phyloP scores from a whole-genome alignment of 2,113 vertebrate species.

The Micronycteris hirsuta region DNA sequence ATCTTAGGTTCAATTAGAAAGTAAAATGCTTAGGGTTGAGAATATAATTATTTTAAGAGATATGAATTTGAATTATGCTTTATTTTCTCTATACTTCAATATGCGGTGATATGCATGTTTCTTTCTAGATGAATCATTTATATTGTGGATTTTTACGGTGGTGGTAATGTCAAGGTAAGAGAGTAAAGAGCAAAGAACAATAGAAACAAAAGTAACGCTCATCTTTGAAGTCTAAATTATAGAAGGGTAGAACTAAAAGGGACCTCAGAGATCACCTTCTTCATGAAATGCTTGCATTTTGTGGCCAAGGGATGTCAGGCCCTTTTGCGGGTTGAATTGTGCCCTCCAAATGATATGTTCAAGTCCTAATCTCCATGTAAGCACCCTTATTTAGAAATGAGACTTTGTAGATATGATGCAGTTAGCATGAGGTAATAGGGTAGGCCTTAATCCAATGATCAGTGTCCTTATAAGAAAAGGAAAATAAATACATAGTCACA shows the following conservation, averaged over 20 bases:
- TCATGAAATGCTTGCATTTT: neutral
- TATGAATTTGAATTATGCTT: neutral
- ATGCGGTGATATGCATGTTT: neutral
- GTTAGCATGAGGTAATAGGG: neutral
- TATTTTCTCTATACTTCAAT: neutral
- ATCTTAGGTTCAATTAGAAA: slow-evolving; percentile 9
- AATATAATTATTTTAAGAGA: slow-evolving; percentile 26
- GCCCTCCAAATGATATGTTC: rapidly evolving
- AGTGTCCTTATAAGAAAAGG: neutral
- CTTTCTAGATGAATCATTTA: neutral
- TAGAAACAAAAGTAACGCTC: rapidly evolving
- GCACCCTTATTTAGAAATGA: neutral
- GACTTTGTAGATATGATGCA: neutral
- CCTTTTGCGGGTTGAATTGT: neutral
- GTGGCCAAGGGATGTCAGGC: too few relatives aligned
- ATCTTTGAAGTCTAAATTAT: too few relatives aligned
- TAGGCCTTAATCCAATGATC: rapidly evolving
- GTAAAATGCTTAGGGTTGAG: neutral
- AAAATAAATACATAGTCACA: neutral
- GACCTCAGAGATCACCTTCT: neutral
- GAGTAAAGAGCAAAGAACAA: neutral
- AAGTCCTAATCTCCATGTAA: rapidly evolving
- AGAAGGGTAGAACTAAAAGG: rapidly evolving
- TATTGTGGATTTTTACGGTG: neutral
- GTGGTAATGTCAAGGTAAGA: neutral